A percentile compares a stretch with the other conserved stretches of the same genome.
phyloP scores from a whole-genome alignment of 2,888 invertebrate species.

The Nezara viridula region DNA sequence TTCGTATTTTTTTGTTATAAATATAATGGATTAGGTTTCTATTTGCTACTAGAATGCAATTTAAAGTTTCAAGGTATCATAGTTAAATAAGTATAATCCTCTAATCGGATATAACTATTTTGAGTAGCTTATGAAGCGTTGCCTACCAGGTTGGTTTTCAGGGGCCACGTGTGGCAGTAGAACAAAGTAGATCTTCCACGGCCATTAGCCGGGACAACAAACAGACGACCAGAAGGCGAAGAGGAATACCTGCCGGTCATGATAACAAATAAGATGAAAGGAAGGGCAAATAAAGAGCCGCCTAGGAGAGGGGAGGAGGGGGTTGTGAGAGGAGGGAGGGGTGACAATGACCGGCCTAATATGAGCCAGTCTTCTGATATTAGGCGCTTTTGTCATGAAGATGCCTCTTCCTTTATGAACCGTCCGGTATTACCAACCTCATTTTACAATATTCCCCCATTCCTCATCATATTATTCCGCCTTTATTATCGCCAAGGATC shows the following conservation, averaged over 20 bases:
- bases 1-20: no score
- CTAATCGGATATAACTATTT: no score
- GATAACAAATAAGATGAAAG: constrained; percentile 42
- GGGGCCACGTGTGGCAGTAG: neutral
- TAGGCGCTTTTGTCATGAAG: constrained; percentile 35
- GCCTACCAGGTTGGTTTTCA: no score
- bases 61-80: no score
- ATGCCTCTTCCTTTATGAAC: constrained; percentile 24
- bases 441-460: constrained; percentile 25
- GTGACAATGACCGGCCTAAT: constrained; percentile 43
- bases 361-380: constrained; percentile 39
- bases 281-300: constrained; percentile 8
- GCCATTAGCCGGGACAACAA: neutral
- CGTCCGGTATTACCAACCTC: neutral
- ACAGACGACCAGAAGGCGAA: neutral
- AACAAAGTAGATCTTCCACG: neutral
- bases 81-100: no score
- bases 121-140: no score
- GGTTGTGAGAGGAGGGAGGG: neutral
- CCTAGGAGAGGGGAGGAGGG: neutral
- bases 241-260: constrained; percentile 36
- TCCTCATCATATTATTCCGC: neutral
- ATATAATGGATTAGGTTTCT: no score
- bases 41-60: no score
- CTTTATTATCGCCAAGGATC: neutral